These are phyloP conservation scores for Protophormia terraenovae DNA, from an alignment of 2,888 invertebrate species.

Conservation along the genomic window DNA sequence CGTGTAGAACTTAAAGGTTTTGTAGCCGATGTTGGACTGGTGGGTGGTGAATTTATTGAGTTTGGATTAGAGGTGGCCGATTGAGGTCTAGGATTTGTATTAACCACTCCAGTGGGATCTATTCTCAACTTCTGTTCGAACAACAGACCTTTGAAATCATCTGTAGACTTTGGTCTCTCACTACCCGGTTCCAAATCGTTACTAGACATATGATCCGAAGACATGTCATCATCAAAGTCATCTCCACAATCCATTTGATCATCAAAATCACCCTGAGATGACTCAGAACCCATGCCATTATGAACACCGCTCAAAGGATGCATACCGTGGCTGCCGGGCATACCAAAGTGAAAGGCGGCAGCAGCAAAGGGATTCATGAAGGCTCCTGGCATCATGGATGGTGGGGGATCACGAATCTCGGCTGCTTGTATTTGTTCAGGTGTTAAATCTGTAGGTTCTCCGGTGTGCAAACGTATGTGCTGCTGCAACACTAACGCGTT, in stretches of 20 bases:
- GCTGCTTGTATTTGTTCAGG: constrained; percentile 94
- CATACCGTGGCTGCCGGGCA: constrained; percentile 75
- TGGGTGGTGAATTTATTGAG: constrained; percentile 77
- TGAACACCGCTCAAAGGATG: constrained; percentile 71
- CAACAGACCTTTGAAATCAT: constrained; percentile 79
- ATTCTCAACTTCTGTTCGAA: constrained; percentile 80
- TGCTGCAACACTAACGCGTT: constrained; percentile 96
- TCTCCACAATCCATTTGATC: constrained; percentile 81
- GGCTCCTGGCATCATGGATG: constrained; percentile 81
- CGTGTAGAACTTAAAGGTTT: constrained; percentile 71
- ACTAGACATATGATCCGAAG: constrained; percentile 79
- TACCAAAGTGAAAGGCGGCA: constrained; percentile 80
- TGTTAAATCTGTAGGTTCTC: constrained; percentile 92
- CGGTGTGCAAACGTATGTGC: constrained; percentile 96
- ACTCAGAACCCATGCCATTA: constrained; percentile 80
- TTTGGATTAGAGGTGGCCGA: constrained; percentile 76
- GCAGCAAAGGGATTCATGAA: constrained; percentile 81
- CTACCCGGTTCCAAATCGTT: constrained; percentile 74
- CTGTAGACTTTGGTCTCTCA: constrained; percentile 78
- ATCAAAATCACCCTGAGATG: constrained; percentile 80
- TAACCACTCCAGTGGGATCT: constrained; percentile 76
- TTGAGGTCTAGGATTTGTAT: constrained; percentile 73
- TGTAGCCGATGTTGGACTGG: constrained; percentile 73
- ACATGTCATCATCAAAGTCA: constrained; percentile 79
- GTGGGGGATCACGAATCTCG: constrained; percentile 90